Evolutionary conservation across 2,797 vertebrate species (phyloP).

Genomic region (Pipistrellus kuhlii): DNA sequence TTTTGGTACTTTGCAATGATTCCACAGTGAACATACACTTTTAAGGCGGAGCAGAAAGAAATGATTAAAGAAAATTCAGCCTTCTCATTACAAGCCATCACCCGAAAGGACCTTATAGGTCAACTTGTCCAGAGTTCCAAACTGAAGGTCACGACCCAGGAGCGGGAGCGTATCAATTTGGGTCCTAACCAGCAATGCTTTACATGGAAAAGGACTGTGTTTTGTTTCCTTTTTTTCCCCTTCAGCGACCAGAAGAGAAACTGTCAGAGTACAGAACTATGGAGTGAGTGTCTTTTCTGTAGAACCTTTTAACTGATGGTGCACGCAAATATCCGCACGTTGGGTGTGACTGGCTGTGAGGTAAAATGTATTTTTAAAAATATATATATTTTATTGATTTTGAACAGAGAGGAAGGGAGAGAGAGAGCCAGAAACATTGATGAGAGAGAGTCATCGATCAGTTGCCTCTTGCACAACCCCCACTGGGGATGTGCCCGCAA

Average conservation of each 20-base stretch:
- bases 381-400: no score
- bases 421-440: no score
- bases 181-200: neutral
- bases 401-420: no score
- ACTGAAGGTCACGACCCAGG: neutral
- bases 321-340: fast-evolving
- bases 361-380: fast-evolving
- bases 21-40: neutral
- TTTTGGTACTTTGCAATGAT: neutral
- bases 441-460: no score
- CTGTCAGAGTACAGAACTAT: no score
- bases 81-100: neutral
- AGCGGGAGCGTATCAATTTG: neutral
- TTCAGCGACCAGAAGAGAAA: neutral
- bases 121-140: neutral
- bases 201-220: neutral
- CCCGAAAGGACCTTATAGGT: neutral
- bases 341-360: fast-evolving
- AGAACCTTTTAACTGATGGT: neutral
- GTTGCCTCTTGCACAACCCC: no score
- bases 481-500: no score
- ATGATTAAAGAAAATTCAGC: neutral
- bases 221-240: neutral
- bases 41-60: neutral
- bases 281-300: neutral